Evolutionary conservation across 2,797 vertebrate species (phyloP), one percentile per base, ranked within the genome.

Genomic region (Cichlasoma orientale): DNA sequence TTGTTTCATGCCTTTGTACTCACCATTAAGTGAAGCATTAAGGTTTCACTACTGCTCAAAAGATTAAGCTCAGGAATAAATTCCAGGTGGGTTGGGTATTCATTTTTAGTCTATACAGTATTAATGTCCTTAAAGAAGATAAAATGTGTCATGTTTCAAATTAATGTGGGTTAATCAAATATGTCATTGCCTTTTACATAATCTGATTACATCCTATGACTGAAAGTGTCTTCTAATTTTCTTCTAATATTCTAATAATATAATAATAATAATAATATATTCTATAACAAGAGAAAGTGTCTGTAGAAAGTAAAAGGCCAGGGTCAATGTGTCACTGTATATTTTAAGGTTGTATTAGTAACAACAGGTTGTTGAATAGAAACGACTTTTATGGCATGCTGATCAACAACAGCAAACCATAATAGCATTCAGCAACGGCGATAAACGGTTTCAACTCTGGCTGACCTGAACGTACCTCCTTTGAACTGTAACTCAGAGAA

Each of bases 401-500:
- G 54, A 14, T 66, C 13, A 53, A 36, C n/a, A 36, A 53, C 29
- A 11, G 12, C 4, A 58, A 66, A 72, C 5, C 13, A 55, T 12
- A 50, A 7, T 18, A 11, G 16, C 55, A 5, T 56, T 29, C 12
- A 56, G 52, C 25, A 53, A 31, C 52, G 31, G 38, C 41, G 29
- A 74, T 50, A 18, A 70, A 74, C 31, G 33, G 31, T 50, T 55
- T 81, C 2, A 76, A 36, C 61, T 75, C 25, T 52, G 53, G 21
- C 50, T 80, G 74, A 84, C 80, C 58, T 75, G 31, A 66, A 44
- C 61, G 29, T 4, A 38, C 36, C 41, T 33, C 41, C 21, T 23
- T 12, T 27, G 68, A 72, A 63, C 66, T 75, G 10, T 77, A 74
- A 56, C 11, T 14, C 14, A 23, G 23, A 27, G 23, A 74, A 84